Percentiles rank a stretch among this genome's conserved stretches.
These are phyloP conservation scores for Hippoglossus stenolepis DNA, from an alignment of 2,113 vertebrate species.

Conservation along the genomic window DNA sequence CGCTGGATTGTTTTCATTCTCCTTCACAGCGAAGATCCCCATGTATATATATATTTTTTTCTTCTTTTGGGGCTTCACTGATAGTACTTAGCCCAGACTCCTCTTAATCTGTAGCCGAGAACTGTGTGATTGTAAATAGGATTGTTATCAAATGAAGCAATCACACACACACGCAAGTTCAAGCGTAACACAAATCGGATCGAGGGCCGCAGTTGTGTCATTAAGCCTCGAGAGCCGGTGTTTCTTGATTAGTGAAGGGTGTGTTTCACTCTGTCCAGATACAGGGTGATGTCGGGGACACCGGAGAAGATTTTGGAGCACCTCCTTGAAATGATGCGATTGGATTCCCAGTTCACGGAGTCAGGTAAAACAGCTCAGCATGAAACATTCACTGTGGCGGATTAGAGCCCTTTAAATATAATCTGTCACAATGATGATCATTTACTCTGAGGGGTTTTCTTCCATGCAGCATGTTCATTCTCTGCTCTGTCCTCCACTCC, in stretches of 20 bases:
- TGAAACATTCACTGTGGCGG: conserved; percentile 8
- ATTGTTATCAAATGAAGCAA: conserved; percentile 73
- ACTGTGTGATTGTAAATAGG: conserved; percentile 56
- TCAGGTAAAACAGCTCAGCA: conserved; percentile 74
- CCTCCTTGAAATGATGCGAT: conserved; percentile 95
- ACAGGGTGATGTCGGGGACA: conserved; percentile 98
- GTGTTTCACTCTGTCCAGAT: conserved; percentile 82
- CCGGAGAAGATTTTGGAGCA: conserved; percentile 99
- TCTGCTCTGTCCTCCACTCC: conserved; percentile 40
- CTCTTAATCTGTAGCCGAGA: conserved; percentile 57
- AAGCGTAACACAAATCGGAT: conserved; percentile 53
- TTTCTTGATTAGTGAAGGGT: conserved; percentile 73
- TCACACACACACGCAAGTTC: conserved; percentile 54
- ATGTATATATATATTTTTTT: too few relatives aligned
- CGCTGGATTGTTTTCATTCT: too few relatives aligned
- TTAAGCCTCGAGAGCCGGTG: conserved; percentile 51
- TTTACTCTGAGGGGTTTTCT: conserved; percentile 40
- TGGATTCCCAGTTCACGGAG: conserved; percentile 91
- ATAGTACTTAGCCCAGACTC: conserved; percentile 48
- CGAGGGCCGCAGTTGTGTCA: conserved; percentile 42
- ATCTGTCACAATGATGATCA: conserved; percentile 23
- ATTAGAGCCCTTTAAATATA: conserved; percentile 27
- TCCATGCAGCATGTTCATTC: conserved; percentile 26
- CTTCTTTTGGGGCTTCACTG: conserved; percentile 21
- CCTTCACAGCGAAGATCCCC: too few relatives aligned